These are phyloP conservation scores for Florisuga fusca DNA, from an alignment of 2,797 vertebrate species.

Conservation along the genomic window DNA sequence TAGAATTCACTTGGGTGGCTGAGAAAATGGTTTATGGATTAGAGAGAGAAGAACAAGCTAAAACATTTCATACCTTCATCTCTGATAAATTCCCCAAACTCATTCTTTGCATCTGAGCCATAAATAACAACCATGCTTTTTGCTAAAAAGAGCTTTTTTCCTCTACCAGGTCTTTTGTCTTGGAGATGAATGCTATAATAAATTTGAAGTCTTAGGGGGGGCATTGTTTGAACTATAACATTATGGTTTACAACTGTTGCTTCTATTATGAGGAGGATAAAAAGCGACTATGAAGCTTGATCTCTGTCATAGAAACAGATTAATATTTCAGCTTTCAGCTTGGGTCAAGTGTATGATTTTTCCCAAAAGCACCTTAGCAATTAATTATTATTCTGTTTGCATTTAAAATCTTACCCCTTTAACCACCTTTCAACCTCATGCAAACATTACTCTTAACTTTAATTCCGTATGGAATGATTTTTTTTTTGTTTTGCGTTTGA, in stretches of 20 bases:
- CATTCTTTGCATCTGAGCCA: constrained; percentile 88
- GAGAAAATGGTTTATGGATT: constrained; percentile 91
- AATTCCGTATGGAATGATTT: neutral
- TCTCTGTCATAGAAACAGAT: constrained; percentile 84
- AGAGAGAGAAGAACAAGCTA: constrained; percentile 88
- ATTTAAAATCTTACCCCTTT: constrained; percentile 76
- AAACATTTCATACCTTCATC: constrained; percentile 90
- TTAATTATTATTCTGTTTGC: constrained; percentile 81
- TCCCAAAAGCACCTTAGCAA: constrained; percentile 80
- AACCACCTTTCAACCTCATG: constrained; percentile 47
- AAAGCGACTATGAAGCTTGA: constrained; percentile 82
- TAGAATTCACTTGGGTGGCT: constrained; percentile 91
- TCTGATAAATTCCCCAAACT: constrained; percentile 90
- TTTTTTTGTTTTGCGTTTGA: neutral
- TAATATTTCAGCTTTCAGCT: constrained; percentile 83
- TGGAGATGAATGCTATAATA: constrained; percentile 88
- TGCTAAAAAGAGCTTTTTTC: constrained; percentile 85
- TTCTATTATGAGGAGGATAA: constrained; percentile 84
- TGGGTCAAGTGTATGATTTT: constrained; percentile 84
- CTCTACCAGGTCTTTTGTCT: constrained; percentile 89
- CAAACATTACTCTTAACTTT: constrained; percentile 55
- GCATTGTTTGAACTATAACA: constrained; percentile 87
- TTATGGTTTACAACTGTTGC: constrained; percentile 89
- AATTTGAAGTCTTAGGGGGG: constrained; percentile 86
- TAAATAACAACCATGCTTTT: constrained; percentile 89